Conservation (phyloP, 1,140 invertebrate species). For the Ceratosolen solmsi region DNA sequence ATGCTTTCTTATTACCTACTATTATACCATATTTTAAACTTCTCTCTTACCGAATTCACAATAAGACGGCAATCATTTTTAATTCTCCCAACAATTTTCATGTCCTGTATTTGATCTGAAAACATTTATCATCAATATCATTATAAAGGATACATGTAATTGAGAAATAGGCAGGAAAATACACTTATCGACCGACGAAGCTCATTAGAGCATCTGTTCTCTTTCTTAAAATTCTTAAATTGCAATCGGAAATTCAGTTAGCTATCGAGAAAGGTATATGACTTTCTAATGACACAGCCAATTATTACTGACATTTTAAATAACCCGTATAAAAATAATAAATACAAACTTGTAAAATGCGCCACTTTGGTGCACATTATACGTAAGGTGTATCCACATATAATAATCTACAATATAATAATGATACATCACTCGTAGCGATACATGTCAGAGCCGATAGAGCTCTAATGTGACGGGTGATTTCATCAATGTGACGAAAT, state of each 20-base stretch:
- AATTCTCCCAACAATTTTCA: not conserved
- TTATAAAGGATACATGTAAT: not conserved
- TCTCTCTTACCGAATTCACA: not conserved
- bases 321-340: not conserved
- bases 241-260: slow-evolving; percentile 34
- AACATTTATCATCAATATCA: not conserved
- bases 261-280: not conserved
- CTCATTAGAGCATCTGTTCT: slow-evolving; percentile 31
- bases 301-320: not conserved
- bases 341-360: too few species aligned
- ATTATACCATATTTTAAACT: not conserved
- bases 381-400: too few species aligned
- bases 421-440: too few species aligned
- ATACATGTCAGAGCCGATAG: too few species aligned
- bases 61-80: not conserved
- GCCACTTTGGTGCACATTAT: too few species aligned
- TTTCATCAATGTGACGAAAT: not conserved
- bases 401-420: too few species aligned
- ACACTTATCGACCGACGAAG: not conserved
- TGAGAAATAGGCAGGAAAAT: slow-evolving; percentile 11
- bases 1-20: not conserved
- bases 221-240: slow-evolving; percentile 12
- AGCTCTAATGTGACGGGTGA: not conserved
- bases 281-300: not conserved
- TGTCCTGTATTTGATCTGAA: not conserved